Evolutionary conservation across 1,140 invertebrate species (phyloP), one percentile per base, ranked within the genome.

Genomic region (Platorchestia sp.): DNA sequence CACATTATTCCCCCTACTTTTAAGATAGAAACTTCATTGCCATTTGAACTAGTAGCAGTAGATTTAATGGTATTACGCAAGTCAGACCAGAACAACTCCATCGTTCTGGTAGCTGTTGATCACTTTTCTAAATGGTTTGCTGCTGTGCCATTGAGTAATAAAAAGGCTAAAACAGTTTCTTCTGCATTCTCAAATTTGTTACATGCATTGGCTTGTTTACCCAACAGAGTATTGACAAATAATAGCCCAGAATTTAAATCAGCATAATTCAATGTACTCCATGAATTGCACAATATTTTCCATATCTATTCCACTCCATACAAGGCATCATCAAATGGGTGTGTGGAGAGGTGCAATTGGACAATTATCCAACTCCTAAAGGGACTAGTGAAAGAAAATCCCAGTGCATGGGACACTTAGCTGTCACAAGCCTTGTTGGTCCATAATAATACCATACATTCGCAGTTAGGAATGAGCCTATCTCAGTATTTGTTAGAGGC

Each of bases 1-100:
- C 0, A 40, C 0, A n/a, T 53, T 44, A n/a, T 22, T 10, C 95
- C 45, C 1, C 95, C 95, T 27, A n/a, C n/a, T 0, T 1, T 95
- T 14, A 95, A 95, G 22, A 47, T 95, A 27, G 41, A 41, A 14
- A 45, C 95, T 1, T 40, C 41, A 44, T n/a, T 0, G 40, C 95
- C 95, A 0, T 95, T 95, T 95, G 95, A 95, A 6, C 42, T 95
- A 44, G 45, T 95, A 95, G 41, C 95, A 40, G 27, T 95, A 3
- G 95, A 95, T 42, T 47, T 95, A 22, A 44, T 95, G 0, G 19
- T 45, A 3, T 95, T 95, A 3, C 95, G 42, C 0, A 0, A 42
- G 3, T 95, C 95, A 10, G 0, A 19, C 47, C 0, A 45, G 27
- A 45, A 45, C 14, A 27, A 95, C 42, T 0, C 41, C 0, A n/a